Percentiles rank a stretch among this genome's conserved stretches.
phyloP scores from a whole-genome alignment of 1,140 invertebrate genomes.

The Drosophila serrata region DNA sequence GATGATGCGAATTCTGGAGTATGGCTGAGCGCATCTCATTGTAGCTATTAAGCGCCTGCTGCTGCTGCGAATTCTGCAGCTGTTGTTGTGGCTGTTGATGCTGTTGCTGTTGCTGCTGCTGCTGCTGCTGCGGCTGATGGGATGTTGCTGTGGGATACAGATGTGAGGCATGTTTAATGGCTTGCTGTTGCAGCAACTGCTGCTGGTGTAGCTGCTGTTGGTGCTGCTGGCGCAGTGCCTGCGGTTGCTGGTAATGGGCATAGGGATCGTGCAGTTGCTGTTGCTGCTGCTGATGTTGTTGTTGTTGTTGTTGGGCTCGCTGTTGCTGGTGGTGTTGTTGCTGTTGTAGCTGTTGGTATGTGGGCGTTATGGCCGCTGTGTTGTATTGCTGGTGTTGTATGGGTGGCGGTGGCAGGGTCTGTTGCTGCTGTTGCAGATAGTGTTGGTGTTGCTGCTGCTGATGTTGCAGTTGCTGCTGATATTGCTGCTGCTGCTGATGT shows the following conservation, averaged over 20 bases:
- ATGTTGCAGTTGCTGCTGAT: conserved; percentile 35
- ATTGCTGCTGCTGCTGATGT: conserved; percentile 25
- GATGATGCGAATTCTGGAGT: conserved; percentile 82
- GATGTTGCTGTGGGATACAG: conserved; percentile 76
- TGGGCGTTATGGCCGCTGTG: conserved; percentile 77
- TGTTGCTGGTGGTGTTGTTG: conserved; percentile 62
- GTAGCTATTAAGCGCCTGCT: conserved; percentile 66
- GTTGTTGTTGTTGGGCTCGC: conserved; percentile 65
- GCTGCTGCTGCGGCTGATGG: conserved; percentile 65
- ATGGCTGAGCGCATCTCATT: conserved; percentile 81
- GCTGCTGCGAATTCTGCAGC: conserved; percentile 63
- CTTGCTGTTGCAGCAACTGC: conserved; percentile 72
- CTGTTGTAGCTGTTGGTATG: conserved; percentile 77
- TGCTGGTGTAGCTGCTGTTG: conserved; percentile 73
- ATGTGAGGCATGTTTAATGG: conserved; percentile 85
- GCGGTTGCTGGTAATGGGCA: conserved; percentile 66
- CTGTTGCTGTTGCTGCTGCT: conserved; percentile 78
- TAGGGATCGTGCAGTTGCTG: conserved; percentile 73
- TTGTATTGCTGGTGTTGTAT: conserved; percentile 84
- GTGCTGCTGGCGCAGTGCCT: conserved; percentile 65
- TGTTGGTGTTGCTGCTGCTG: conserved; percentile 66
- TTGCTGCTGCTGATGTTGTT: conserved; percentile 69
- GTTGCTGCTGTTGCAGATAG: conserved; percentile 80
- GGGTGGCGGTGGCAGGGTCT: conserved; percentile 75
- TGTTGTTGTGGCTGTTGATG: conserved; percentile 64